Evolutionary conservation across 2,888 invertebrate genomes (phyloP), one percentile per base, ranked within the genome.

Genomic region (Tupiocoris notatus): DNA sequence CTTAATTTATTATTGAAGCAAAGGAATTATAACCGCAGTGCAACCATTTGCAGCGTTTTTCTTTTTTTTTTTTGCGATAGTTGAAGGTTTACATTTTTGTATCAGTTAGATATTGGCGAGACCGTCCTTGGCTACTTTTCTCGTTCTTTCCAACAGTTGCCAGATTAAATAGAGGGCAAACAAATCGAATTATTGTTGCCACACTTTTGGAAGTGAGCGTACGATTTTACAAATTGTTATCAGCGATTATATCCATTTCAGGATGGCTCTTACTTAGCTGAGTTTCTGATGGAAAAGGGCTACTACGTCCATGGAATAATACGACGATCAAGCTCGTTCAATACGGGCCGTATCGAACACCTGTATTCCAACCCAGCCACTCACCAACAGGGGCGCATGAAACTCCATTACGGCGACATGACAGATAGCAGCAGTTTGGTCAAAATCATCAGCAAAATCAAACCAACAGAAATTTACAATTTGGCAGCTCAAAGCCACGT

Each of bases 401-500:
- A 94, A 81, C 86, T 99, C 6, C 99, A 99, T 84, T 99, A 99
- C 84, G 99, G 99, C 16, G 99, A 99, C 83, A 91, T 99, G 89
- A 98, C 98, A 0, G 99, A 99, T 84, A 96, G 96, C 66, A 95
- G 96, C 79, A 96, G 96, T 84, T 86, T 96, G 78, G 92, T 94
- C 22, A 95, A 94, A 86, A 90, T 96, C 39, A 93, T 96, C 74
- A 89, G 87, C 83, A 83, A 88, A 85, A 88, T 92, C 18, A 87
- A 88, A 81, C 99, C 99, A 0, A 90, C 90, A 56, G 99, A 99
- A 86, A 94, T 99, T 80, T 99, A 99, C 84, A 99, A 99, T 86
- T 87, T 99, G 79, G 99, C 97, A 0, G 99, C 99, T 0, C 98
- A 99, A 84, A 98, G 98, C 80, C 99, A 99, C 85, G 98, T 99